Evolutionary conservation across 2,888 invertebrate genomes (phyloP).

Genomic region (Hemicrepidius hirtus): DNA sequence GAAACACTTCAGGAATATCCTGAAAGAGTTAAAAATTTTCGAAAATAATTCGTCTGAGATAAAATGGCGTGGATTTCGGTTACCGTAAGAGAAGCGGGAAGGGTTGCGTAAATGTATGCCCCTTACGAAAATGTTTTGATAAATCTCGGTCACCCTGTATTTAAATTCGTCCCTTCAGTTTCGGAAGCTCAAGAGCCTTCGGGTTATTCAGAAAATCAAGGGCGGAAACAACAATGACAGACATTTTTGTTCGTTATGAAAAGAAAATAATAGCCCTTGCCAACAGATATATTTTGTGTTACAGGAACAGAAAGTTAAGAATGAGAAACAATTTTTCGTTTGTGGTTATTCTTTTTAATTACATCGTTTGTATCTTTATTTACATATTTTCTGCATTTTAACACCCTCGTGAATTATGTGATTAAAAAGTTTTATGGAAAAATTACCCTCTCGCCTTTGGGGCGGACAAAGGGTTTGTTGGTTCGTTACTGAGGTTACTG

Average conservation of each 20-base stretch:
- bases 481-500: background rate
- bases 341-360: slow-evolving; percentile 10
- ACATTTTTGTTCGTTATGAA: slow-evolving; percentile 22
- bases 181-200: background rate
- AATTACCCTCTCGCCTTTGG: too few relatives aligned
- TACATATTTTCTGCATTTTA: background rate
- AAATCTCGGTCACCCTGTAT: too few relatives aligned
- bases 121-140: too few relatives aligned
- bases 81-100: too few relatives aligned
- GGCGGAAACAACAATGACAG: slow-evolving; percentile 7
- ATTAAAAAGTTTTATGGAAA: background rate
- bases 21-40: too few relatives aligned
- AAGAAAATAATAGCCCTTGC: slow-evolving; percentile 23
- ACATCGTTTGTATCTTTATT: background rate
- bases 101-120: too few relatives aligned
- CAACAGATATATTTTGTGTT: slow-evolving; percentile 19
- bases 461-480: too few relatives aligned
- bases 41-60: too few relatives aligned
- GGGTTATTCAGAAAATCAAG: background rate
- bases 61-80: background rate
- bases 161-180: too few relatives aligned
- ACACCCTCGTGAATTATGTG: background rate
- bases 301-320: slow-evolving; percentile 14
- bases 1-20: too few relatives aligned
- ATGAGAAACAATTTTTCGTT: slow-evolving; percentile 5